Percentiles rank a stretch among this genome's conserved stretches.
phyloP scores from a whole-genome alignment of 2,797 vertebrate genomes.

The Furcifer pardalis region DNA sequence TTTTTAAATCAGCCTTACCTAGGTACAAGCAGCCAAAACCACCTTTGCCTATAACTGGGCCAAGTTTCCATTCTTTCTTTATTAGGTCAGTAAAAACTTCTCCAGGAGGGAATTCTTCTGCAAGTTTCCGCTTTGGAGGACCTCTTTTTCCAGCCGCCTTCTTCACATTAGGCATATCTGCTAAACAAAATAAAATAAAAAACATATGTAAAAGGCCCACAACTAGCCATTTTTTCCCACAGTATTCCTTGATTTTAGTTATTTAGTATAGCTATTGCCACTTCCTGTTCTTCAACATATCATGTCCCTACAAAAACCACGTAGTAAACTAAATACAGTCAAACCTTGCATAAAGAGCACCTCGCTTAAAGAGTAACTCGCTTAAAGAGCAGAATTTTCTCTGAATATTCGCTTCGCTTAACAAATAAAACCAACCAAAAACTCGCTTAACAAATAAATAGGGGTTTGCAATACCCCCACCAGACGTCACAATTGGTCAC shows the following conservation, averaged over 20 bases:
- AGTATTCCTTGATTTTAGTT: not conserved
- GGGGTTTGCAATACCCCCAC: too few species aligned
- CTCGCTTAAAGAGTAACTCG: too few species aligned
- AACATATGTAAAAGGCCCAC: not conserved
- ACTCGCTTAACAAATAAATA: too few species aligned
- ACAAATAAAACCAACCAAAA: too few species aligned
- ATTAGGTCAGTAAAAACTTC: slow-evolving; percentile 87
- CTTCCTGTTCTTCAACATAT: not conserved
- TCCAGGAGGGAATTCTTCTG: slow-evolving; percentile 88
- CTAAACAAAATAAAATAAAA: slow-evolving; percentile 46
- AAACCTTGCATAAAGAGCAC: too few species aligned
- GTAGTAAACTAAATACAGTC: not conserved
- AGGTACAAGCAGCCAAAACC: slow-evolving; percentile 94
- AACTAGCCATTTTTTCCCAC: not conserved
- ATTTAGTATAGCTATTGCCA: not conserved
- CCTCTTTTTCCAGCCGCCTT: slow-evolving; percentile 79
- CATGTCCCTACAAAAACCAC: not conserved
- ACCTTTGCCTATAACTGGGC: slow-evolving; percentile 88
- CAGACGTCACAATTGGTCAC: too few species aligned
- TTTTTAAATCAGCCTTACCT: slow-evolving; percentile 76
- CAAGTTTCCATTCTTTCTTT: slow-evolving; percentile 93
- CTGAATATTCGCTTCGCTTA: too few species aligned
- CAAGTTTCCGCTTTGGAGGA: slow-evolving; percentile 87
- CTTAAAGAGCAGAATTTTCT: too few species aligned
- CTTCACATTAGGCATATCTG: slow-evolving; percentile 86